Conservation (phyloP, 2,113 vertebrate genomes). For the Megalops atlanticus region DNA sequence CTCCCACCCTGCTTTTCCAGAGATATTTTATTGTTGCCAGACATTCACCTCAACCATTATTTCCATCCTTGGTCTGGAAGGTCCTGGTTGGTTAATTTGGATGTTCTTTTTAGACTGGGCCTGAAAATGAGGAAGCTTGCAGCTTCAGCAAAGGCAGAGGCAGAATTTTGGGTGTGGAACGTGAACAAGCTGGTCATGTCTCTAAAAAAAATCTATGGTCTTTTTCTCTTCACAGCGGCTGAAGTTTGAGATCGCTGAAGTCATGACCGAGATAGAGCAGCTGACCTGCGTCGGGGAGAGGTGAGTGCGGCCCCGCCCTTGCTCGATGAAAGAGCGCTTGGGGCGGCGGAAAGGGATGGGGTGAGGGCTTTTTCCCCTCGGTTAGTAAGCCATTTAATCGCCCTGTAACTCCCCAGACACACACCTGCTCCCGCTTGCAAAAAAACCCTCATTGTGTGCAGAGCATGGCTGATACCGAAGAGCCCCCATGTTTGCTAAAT, state of each 20-base stretch:
- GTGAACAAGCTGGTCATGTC: background rate
- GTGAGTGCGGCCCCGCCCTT: too few relatives aligned
- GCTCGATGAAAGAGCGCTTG: background rate
- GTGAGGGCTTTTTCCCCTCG: background rate
- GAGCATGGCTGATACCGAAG: background rate
- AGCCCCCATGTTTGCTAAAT: background rate
- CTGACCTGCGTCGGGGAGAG: constrained; percentile 93
- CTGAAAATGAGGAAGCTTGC: too few relatives aligned
- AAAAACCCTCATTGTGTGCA: background rate
- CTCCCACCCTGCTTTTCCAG: too few relatives aligned
- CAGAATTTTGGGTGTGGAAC: too few relatives aligned
- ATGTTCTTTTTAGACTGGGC: too few relatives aligned
- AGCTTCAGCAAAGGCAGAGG: too few relatives aligned
- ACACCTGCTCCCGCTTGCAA: background rate
- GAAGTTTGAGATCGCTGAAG: constrained; percentile 96
- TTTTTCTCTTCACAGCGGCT: constrained; percentile 76
- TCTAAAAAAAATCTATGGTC: too few relatives aligned
- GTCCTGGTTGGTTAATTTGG: too few relatives aligned
- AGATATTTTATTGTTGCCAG: too few relatives aligned
- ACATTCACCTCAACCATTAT: too few relatives aligned
- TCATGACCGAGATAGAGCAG: constrained; percentile 97
- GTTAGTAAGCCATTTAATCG: background rate
- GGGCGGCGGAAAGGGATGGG: background rate
- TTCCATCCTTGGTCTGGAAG: too few relatives aligned
- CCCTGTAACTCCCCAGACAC: background rate